Evolutionary conservation across 2,888 invertebrate genomes (phyloP).

Genomic region (Bhutanitis thaidina): DNA sequence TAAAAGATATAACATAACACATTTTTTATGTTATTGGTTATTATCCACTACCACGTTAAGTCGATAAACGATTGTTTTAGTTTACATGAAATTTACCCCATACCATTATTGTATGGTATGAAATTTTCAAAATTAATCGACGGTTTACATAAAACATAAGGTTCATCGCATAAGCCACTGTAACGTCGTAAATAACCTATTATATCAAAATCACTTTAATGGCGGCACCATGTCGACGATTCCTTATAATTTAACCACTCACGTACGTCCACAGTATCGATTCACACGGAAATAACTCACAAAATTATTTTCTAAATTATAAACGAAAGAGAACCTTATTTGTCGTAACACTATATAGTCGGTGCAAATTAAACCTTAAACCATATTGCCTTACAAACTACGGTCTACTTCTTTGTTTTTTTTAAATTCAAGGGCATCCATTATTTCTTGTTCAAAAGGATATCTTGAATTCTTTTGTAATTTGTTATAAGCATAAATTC

Average conservation of each 20-base stretch:
- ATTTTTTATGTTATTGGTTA: too few species aligned
- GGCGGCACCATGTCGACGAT: background rate
- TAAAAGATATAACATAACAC: too few species aligned
- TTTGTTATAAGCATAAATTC: background rate
- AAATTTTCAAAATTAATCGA: too few species aligned
- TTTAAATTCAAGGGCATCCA: background rate
- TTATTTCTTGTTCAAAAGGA: background rate
- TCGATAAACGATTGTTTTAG: too few species aligned
- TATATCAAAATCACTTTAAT: background rate
- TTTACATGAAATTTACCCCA: too few species aligned
- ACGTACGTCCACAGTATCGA: background rate
- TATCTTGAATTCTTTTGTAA: background rate
- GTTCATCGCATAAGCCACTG: too few species aligned
- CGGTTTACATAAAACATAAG: too few species aligned
- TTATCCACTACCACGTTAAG: too few species aligned
- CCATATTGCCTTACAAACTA: background rate
- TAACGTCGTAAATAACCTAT: background rate
- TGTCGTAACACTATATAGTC: background rate
- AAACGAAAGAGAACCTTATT: background rate
- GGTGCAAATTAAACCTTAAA: background rate
- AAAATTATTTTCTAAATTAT: background rate
- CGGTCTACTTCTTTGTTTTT: background rate
- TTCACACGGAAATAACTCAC: background rate
- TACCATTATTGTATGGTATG: too few species aligned
- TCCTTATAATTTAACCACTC: background rate